These are phyloP conservation scores for Caenorhabditis parvicauda DNA, from an alignment of 2,888 invertebrate genomes.

Conservation along the genomic window DNA sequence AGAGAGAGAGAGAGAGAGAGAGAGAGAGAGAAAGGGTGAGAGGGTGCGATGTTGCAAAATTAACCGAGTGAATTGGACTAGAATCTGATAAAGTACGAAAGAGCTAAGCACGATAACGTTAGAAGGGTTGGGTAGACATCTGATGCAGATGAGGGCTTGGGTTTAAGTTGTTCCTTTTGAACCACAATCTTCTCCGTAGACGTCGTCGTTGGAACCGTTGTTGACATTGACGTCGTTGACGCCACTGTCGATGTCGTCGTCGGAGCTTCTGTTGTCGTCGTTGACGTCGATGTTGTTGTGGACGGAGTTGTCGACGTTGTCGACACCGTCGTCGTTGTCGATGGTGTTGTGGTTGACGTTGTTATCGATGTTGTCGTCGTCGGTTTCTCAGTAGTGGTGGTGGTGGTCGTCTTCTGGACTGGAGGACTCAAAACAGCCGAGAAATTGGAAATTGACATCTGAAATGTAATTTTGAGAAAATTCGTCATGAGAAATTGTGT, in stretches of 20 bases:
- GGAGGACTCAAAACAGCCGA: no score
- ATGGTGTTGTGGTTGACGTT: background rate
- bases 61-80: no score
- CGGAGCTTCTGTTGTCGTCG: constrained; percentile 1
- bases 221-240: background rate
- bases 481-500: no score
- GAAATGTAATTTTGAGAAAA: no score
- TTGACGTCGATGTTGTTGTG: background rate
- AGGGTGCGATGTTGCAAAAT: no score
- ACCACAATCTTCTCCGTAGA: constrained; percentile 13
- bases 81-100: no score
- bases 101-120: no score
- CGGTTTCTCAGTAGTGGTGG: no score
- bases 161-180: constrained; percentile 11
- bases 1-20: background rate
- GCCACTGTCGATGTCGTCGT: background rate
- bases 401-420: no score
- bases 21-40: constrained; percentile 7
- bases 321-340: constrained; percentile 2
- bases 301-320: constrained; percentile 4
- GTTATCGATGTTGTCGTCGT: constrained; percentile 3
- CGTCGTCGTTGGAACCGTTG: constrained; percentile 12
- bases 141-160: background rate
- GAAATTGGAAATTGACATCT: no score
- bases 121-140: no score